phyloP scores from a whole-genome alignment of 2,888 invertebrate species.

The Dendrolimus pini region DNA sequence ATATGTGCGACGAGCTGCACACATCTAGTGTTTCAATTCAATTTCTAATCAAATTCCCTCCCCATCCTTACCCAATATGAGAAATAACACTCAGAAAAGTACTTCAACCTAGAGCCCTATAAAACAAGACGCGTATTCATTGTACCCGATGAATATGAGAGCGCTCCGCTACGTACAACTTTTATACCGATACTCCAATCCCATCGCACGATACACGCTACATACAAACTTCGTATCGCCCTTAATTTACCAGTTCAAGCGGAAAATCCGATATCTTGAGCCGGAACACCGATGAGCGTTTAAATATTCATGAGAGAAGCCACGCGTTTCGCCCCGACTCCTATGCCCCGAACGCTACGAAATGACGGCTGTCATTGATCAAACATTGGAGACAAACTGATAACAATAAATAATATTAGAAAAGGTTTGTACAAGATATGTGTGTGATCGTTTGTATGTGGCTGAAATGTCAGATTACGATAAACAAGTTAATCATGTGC shows the following conservation, averaged over 20 bases:
- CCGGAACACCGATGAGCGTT: slow-evolving; percentile 57
- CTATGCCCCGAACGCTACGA: slow-evolving; percentile 32
- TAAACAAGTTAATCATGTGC: no score
- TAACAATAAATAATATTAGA: background rate
- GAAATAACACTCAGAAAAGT: background rate
- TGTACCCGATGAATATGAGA: background rate
- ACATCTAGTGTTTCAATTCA: no score
- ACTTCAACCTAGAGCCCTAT: background rate
- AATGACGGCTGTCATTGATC: slow-evolving; percentile 52
- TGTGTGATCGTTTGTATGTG: no score
- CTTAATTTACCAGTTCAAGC: slow-evolving; percentile 50
- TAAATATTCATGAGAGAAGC: slow-evolving; percentile 63
- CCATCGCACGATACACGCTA: slow-evolving; percentile 3
- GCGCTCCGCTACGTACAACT: slow-evolving; percentile 1
- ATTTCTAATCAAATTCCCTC: no score
- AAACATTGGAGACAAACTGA: slow-evolving; percentile 15
- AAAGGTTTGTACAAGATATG: no score
- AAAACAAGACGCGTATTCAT: background rate
- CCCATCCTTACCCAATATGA: background rate
- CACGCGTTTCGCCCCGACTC: slow-evolving; percentile 23
- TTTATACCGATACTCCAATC: slow-evolving; percentile 3
- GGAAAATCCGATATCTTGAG: slow-evolving; percentile 69
- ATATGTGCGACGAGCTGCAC: no score
- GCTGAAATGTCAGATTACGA: no score
- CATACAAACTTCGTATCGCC: slow-evolving; percentile 27